phyloP scores from a whole-genome alignment of 2,888 invertebrate species.

The Trypoxylon attenuatum region DNA sequence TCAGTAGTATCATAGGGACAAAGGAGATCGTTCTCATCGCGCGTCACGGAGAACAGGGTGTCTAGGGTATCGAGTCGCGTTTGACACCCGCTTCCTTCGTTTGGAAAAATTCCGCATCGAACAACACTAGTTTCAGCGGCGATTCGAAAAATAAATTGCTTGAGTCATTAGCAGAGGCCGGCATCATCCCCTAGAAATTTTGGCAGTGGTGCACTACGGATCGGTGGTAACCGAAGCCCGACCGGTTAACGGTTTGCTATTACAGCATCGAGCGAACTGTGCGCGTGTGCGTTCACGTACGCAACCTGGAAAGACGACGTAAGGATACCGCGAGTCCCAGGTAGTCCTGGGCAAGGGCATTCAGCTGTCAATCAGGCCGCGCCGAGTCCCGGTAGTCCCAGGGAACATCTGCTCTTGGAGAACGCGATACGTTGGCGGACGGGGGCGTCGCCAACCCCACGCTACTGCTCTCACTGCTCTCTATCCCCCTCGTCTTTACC shows the following conservation, averaged over 20 bases:
- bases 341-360: constrained; percentile 56
- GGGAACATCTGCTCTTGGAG: constrained; percentile 54
- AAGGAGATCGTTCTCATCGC: constrained; percentile 24
- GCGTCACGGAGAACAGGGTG: too few species aligned
- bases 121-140: too few species aligned
- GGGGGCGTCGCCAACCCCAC: constrained; percentile 46
- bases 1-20: constrained; percentile 36
- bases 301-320: constrained; percentile 43
- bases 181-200: too few species aligned
- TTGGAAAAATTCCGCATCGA: too few species aligned
- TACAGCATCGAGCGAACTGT: constrained; percentile 32
- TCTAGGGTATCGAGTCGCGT: too few species aligned
- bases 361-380: constrained; percentile 71
- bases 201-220: background rate
- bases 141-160: background rate
- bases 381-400: constrained; percentile 43
- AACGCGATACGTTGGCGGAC: constrained; percentile 52
- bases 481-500: background rate
- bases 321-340: constrained; percentile 42
- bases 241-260: constrained; percentile 40
- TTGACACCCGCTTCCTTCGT: too few species aligned
- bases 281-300: constrained; percentile 11
- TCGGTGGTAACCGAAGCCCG: constrained; percentile 23
- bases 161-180: too few species aligned
- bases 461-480: constrained; percentile 9